Base-by-base conservation (phyloP, 2,113 vertebrate genomes). In the Arizona elegans region DNA sequence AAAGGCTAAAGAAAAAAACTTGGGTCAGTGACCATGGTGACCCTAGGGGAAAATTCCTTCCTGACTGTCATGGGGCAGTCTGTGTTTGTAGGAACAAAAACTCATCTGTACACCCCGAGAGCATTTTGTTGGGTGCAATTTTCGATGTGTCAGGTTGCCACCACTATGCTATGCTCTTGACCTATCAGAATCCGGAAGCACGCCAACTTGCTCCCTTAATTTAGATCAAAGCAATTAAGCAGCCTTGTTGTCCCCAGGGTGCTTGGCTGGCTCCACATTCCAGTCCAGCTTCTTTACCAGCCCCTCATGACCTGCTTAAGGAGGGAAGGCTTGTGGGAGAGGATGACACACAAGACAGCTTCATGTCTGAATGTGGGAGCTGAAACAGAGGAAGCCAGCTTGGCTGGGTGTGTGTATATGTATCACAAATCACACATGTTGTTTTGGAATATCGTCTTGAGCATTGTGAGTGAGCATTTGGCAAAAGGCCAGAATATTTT, bases 211-310 rank as follows among this genome's bases (percentile, higher is more conserved):
- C 38, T 75, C 59, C 91, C 53, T 87, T 70, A 70, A 70, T 94
- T 92, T 92, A 87, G 91, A 94, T 26, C 58, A 56, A 50, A 53
- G 81, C 88, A 92, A 92, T 92, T 92, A 94, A 90, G 58, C 47
- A 56, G 75, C 29, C 54, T 93, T 59, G 43, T 59, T 62, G 55
- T 90, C 33, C 3, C 54, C 50, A 6, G 54, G 43, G 33, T 21
- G 12, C 19, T 43, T 85, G 93, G 87, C 65, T 81, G 19, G 75
- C 81, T 70, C 90, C 8, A 1, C 56, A 50, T 92, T 94, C 88
- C 92, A 53, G n/a, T 59, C 33, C 50, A 26, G 70, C 29, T 38
- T 50, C 54, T 50, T 50, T 17, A 24, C 13, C 59, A 53, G 52
- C 33, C 65, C 87, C 65, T 62, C 21, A 19, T 94, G 93, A 90